Evolutionary conservation across 2,888 invertebrate species (phyloP).

Genomic region (Pseudanteris insignis): DNA sequence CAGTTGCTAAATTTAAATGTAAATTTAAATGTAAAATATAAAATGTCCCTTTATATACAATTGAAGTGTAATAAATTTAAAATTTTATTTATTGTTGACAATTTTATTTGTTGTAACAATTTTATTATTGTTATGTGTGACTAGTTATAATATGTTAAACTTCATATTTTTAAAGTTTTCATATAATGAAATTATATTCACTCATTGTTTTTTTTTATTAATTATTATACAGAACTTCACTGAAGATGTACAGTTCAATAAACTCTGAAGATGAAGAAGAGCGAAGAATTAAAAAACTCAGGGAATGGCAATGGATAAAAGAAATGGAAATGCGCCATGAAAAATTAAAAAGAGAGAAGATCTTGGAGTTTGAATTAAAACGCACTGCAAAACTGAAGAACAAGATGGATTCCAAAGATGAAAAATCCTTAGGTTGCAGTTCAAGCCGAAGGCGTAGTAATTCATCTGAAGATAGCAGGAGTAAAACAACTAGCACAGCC

Average conservation of each 20-base stretch:
- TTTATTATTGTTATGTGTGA: too few species aligned
- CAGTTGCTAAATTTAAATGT: too few species aligned
- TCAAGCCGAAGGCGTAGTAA: conserved; percentile 2
- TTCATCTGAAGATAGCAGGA: conserved; percentile 2
- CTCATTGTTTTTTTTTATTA: neutral
- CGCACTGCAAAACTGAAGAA: neutral
- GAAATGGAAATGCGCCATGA: conserved; percentile 11
- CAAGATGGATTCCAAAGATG: neutral
- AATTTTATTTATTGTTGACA: too few species aligned
- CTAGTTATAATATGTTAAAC: too few species aligned
- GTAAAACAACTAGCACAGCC: too few species aligned
- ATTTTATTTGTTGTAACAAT: too few species aligned
- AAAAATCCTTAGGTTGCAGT: neutral
- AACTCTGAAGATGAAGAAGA: conserved; percentile 1
- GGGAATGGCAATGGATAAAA: conserved; percentile 3
- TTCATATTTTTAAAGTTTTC: conserved; percentile 1
- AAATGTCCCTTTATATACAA: too few species aligned
- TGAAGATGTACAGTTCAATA: too few species aligned
- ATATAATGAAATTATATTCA: too few species aligned
- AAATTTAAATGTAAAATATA: too few species aligned
- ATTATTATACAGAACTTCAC: neutral
- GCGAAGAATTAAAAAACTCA: neutral
- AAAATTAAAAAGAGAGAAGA: conserved; percentile 5
- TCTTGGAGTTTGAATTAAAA: conserved; percentile 9
- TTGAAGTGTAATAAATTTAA: too few species aligned